phyloP scores from a whole-genome alignment of 2,888 invertebrate species.

The Nephrotoma appendiculata region DNA sequence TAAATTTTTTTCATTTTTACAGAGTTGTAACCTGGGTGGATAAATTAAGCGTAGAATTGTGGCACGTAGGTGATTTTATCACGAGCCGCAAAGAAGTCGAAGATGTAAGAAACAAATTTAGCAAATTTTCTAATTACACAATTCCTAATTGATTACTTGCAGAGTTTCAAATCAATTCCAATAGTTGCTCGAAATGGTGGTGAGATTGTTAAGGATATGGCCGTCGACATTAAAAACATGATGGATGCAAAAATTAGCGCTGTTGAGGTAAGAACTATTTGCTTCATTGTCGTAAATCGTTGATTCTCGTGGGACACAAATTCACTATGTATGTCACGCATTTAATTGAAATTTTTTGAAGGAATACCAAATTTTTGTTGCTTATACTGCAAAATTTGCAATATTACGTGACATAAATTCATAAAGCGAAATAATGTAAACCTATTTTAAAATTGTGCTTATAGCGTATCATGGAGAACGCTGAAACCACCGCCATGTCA shows the following conservation, averaged over 20 bases:
- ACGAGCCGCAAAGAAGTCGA: constrained; percentile 65
- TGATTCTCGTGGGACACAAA: neutral
- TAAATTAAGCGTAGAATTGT: constrained; percentile 64
- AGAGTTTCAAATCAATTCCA: constrained; percentile 68
- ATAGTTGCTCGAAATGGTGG: constrained; percentile 62
- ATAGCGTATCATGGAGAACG: constrained; percentile 81
- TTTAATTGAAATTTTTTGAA: neutral
- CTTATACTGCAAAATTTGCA: neutral
- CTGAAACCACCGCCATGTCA: constrained; percentile 64
- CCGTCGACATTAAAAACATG: constrained; percentile 72
- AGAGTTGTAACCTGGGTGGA: constrained; percentile 73
- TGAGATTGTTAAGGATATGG: constrained; percentile 66
- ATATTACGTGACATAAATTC: neutral
- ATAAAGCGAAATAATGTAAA: neutral
- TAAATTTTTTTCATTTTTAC: constrained; percentile 15
- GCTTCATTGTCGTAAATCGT: constrained; percentile 12
- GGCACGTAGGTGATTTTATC: constrained; percentile 65
- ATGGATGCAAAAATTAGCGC: constrained; percentile 80
- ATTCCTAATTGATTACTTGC: constrained; percentile 14
- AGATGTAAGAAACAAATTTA: constrained; percentile 40
- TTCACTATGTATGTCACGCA: neutral
- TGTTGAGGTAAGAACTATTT: constrained; percentile 43
- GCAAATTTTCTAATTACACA: neutral
- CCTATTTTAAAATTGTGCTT: neutral
- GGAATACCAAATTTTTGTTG: neutral